Conservation (phyloP, 2,888 invertebrate species). For the Campoplex capitator region DNA sequence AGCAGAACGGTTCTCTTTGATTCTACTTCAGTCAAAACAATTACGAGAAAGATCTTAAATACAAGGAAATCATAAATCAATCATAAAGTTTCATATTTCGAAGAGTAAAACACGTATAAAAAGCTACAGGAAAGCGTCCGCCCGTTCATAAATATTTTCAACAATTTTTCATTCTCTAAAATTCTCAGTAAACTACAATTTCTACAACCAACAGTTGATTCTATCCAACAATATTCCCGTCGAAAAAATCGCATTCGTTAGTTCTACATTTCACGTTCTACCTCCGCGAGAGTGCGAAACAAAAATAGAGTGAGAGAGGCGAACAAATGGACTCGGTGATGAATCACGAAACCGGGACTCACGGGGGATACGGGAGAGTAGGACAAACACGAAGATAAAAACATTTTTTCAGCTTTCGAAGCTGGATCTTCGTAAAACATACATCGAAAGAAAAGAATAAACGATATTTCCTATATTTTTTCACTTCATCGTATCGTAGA, state of each 20-base stretch:
- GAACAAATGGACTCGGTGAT: background rate
- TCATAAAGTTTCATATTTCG: background rate
- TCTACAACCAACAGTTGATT: background rate
- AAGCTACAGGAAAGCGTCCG: background rate
- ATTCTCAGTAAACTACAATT: background rate
- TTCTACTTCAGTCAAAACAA: constrained; percentile 25
- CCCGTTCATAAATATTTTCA: background rate
- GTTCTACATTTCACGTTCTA: background rate
- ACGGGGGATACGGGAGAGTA: constrained; percentile 3
- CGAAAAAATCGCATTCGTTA: too few relatives aligned
- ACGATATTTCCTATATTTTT: constrained; percentile 7
- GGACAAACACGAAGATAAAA: constrained; percentile 26
- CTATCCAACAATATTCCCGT: background rate
- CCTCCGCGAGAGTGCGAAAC: background rate
- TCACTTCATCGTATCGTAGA: constrained; percentile 9
- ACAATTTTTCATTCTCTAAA: background rate
- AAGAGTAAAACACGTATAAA: background rate
- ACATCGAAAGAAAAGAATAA: background rate
- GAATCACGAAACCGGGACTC: background rate
- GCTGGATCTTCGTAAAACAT: background rate
- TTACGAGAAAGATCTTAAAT: constrained; percentile 4
- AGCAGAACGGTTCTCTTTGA: constrained; percentile 31
- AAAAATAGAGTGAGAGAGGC: background rate
- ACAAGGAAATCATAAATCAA: background rate
- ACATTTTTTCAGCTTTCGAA: constrained; percentile 24